Evolutionary conservation across 1,140 invertebrate species (phyloP).

Genomic region (Aphis craccivora): DNA sequence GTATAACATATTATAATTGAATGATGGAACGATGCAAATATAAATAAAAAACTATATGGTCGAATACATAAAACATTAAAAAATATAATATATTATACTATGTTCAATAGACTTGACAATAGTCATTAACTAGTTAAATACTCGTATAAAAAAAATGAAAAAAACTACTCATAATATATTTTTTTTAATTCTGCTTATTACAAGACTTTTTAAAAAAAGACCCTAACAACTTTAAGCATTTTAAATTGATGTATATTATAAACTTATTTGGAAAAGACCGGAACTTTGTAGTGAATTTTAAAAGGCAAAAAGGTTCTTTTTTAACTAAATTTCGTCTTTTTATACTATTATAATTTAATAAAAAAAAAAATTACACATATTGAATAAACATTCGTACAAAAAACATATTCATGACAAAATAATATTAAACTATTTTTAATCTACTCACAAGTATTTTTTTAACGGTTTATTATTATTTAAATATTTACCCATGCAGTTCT

Average conservation of each 20-base stretch:
- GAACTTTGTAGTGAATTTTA: background rate
- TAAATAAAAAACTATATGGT: background rate
- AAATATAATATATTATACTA: background rate
- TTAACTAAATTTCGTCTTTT: background rate
- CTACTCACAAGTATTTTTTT: background rate
- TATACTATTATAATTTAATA: background rate
- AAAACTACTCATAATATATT: background rate
- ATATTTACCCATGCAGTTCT: background rate
- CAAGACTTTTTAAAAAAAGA: background rate
- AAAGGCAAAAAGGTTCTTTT: background rate
- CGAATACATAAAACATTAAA: background rate
- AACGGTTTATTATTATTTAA: background rate
- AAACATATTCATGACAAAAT: background rate
- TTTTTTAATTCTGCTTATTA: background rate
- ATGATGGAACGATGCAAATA: background rate
- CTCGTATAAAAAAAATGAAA: background rate
- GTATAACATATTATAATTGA: background rate
- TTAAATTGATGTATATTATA: background rate
- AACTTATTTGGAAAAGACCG: background rate
- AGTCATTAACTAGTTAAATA: background rate
- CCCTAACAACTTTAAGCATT: background rate
- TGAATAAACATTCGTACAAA: background rate
- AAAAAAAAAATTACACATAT: background rate
- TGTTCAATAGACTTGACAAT: background rate
- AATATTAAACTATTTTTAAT: background rate